Evolutionary conservation across 2,888 invertebrate genomes (phyloP).

Genomic region (Nymphalis urticae): DNA sequence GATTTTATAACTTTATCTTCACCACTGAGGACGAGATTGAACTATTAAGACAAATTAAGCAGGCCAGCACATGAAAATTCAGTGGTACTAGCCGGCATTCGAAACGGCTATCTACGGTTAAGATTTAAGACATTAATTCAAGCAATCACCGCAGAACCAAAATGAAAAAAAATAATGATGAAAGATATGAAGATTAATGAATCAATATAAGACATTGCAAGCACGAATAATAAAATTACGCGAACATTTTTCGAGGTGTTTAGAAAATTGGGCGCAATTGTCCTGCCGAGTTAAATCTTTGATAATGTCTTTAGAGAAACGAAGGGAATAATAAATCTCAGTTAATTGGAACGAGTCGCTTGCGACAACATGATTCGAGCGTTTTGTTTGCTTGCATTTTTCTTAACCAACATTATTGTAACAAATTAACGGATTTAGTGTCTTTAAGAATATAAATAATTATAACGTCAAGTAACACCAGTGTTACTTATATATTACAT

Average conservation of each 20-base stretch:
- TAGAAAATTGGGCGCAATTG: constrained; percentile 78
- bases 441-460: constrained; percentile 27
- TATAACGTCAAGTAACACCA: background rate
- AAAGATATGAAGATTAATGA: no score
- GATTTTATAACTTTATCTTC: no score
- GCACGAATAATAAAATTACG: constrained; percentile 53
- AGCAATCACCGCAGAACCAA: no score
- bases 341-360: constrained; percentile 73
- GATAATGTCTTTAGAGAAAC: constrained; percentile 71
- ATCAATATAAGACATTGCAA: no score
- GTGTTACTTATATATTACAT: background rate
- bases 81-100: no score
- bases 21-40: no score
- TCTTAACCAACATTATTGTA: constrained; percentile 57
- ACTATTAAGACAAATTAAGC: no score
- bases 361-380: constrained; percentile 73
- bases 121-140: no score
- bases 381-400: constrained; percentile 69
- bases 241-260: constrained; percentile 72
- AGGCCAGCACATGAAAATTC: no score
- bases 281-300: constrained; percentile 72
- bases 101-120: no score
- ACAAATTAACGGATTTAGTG: constrained; percentile 65
- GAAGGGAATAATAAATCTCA: constrained; percentile 75
- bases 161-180: no score